Evolutionary conservation across 1,140 invertebrate species (phyloP), one percentile per base, ranked within the genome.

Genomic region (Lordiphosa collinella): DNA sequence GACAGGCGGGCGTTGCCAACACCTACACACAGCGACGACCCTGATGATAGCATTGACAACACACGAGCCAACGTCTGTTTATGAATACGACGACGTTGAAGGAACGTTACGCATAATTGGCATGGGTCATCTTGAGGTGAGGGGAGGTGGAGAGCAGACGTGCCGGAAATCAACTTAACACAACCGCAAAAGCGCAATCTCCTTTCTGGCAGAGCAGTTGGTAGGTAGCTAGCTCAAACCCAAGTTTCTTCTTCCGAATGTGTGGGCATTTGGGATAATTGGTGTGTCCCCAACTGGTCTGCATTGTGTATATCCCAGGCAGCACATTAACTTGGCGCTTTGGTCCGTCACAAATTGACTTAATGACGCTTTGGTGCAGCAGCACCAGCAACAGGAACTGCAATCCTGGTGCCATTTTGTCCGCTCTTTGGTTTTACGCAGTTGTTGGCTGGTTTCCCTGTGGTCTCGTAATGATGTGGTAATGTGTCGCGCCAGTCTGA

Each of bases 141-240:
- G 2, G 31, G 1, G 18, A 7, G n/a, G 35, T 3, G 3, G 16
- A 12, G 29, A 36, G 18, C 57, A 60, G 70, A 82, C 75, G 71
- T 70, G 70, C 65, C 75, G 75, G 76, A 80, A 80, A 82, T 80
- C 76, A 75, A 80, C 70, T 80, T 75, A 80, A 63, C 60, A 70
- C 60, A 80, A 80, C 75, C 75, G 76, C 75, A 80, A 80, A 80
- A 80, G 75, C 75, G 54, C 65, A 80, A 80, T 80, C 74, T 79
- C 60, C 75, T 59, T 41, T 56, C 46, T 53, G 22, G 40, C 9
- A 31, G 9, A 4, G 18, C 9, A 13, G 9, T 22, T 7, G 12
- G 35, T 3, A 36, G 11, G 38, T 29, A 29, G 18, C 10, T 12
- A 12, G 3, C 59, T 32, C 51, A 44, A 38, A 9, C 51, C 44